Conservation (phyloP, 2,888 invertebrate genomes). For the Blastobasis adustella region DNA sequence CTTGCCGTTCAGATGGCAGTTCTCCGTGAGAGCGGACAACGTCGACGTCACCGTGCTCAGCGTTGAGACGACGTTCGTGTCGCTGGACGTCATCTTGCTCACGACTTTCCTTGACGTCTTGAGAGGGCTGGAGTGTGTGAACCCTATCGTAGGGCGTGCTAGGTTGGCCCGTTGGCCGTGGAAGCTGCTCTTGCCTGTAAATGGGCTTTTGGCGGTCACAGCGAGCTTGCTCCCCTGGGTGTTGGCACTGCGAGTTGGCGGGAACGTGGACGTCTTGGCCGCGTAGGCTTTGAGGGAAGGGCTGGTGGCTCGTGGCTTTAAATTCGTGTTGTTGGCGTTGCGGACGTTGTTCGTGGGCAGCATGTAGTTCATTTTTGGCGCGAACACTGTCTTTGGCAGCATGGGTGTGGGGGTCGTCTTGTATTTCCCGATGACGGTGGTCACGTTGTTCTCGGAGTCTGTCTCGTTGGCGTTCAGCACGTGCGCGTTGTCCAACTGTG, state of each 20-base stretch:
- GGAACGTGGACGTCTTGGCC: conserved; percentile 62
- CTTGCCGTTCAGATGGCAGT: conserved; percentile 64
- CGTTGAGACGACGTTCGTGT: conserved; percentile 37
- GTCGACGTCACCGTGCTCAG: conserved; percentile 58
- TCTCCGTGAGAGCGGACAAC: conserved; percentile 59
- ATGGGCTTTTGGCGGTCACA: conserved; percentile 40
- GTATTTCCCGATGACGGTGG: conserved; percentile 61
- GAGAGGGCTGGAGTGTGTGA: conserved; percentile 53
- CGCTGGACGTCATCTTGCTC: conserved; percentile 37
- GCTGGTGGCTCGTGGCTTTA: conserved; percentile 50
- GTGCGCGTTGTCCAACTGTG: conserved; percentile 59
- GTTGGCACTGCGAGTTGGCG: conserved; percentile 63
- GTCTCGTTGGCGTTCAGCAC: conserved; percentile 54
- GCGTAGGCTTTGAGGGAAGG: conserved; percentile 49
- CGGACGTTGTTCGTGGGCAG: conserved; percentile 61
- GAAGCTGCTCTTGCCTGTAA: conserved; percentile 47
- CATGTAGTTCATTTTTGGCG: conserved; percentile 65
- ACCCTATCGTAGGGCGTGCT: conserved; percentile 48
- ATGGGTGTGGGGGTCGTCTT: conserved; percentile 60
- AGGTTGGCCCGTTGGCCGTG: conserved; percentile 64
- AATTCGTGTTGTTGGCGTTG: conserved; percentile 55
- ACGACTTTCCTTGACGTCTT: conserved; percentile 56
- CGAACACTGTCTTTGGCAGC: conserved; percentile 58
- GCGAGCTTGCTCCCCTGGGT: conserved; percentile 44
- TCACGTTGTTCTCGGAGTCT: conserved; percentile 63